A percentile compares a stretch with the other conserved stretches of the same genome.
phyloP scores from a whole-genome alignment of 2,113 vertebrate species.

The Cromileptes altivelis region DNA sequence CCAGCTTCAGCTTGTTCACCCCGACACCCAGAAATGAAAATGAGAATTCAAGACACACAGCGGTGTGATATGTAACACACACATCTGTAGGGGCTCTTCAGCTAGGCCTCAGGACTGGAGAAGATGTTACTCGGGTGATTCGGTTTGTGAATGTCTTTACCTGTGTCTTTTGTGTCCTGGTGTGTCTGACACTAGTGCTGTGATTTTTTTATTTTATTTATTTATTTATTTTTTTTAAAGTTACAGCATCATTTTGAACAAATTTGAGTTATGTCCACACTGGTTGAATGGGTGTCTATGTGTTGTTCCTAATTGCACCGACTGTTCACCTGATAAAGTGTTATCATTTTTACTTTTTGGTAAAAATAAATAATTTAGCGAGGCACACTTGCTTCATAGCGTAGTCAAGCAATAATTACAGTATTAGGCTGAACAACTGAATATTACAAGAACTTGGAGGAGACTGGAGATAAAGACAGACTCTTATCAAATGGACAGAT shows the following conservation, averaged over 20 bases:
- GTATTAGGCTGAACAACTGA: slow-evolving; percentile 55
- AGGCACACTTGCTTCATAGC: slow-evolving; percentile 78
- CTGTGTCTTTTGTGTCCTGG: slow-evolving; percentile 50
- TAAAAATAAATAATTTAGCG: slow-evolving; percentile 58
- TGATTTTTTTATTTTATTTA: not conserved
- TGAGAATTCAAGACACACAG: slow-evolving; percentile 88
- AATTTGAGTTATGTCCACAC: slow-evolving; percentile 4
- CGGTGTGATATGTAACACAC: slow-evolving; percentile 85
- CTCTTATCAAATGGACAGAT: slow-evolving; percentile 3
- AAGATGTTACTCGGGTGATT: not conserved
- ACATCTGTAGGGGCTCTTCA: not conserved
- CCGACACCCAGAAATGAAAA: slow-evolving; percentile 59
- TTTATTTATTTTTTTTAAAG: not conserved
- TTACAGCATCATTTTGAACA: slow-evolving; percentile 2
- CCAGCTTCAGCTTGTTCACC: slow-evolving; percentile 89
- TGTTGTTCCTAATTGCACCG: slow-evolving; percentile 38
- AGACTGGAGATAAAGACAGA: slow-evolving; percentile 19
- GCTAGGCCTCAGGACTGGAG: slow-evolving; percentile 17
- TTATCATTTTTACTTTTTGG: slow-evolving; percentile 71
- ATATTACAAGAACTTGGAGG: slow-evolving; percentile 22
- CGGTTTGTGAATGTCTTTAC: slow-evolving; percentile 24
- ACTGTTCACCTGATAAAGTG: slow-evolving; percentile 70
- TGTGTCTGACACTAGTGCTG: slow-evolving; percentile 28
- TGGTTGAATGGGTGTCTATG: slow-evolving; percentile 29
- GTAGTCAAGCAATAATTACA: slow-evolving; percentile 82